A percentile compares a stretch with the other conserved stretches of the same genome.
Evolutionary conservation across 1,140 invertebrate species (phyloP).

Genomic region (Gerris buenoi): DNA sequence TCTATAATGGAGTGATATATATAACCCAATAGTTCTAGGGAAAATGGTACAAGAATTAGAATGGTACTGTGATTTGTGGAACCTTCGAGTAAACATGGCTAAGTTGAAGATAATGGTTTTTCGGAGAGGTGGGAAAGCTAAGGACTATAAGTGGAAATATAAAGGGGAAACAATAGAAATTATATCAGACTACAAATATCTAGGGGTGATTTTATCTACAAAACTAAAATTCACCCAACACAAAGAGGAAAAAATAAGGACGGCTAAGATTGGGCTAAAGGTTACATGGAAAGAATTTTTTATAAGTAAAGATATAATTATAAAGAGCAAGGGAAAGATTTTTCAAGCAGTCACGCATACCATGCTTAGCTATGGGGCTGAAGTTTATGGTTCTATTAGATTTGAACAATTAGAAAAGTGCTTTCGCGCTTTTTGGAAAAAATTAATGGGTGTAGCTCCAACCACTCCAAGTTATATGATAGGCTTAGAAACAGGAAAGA

Average conservation of each 20-base stretch:
- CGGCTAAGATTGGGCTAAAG: neutral
- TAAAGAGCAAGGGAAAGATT: neutral
- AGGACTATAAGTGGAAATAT: neutral
- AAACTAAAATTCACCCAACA: neutral
- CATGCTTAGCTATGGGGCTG: neutral
- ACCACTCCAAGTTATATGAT: neutral
- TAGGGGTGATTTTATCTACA: neutral
- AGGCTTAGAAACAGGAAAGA: neutral
- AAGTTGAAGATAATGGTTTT: conserved; percentile 5
- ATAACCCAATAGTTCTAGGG: no score
- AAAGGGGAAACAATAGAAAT: neutral
- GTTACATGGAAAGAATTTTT: neutral
- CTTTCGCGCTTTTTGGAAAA: neutral
- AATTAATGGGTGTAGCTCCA: neutral
- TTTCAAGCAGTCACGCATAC: neutral
- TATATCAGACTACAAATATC: neutral
- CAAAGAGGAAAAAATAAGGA: neutral
- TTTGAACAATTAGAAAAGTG: neutral
- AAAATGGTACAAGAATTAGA: conserved; percentile 7
- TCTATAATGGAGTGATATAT: no score
- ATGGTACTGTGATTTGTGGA: conserved; percentile 11
- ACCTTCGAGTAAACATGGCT: neutral
- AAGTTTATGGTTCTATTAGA: neutral
- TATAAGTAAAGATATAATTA: neutral
- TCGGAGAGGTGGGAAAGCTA: neutral